Base-by-base conservation (phyloP, 2,888 invertebrate species). In the Heteromurus nitidus region DNA sequence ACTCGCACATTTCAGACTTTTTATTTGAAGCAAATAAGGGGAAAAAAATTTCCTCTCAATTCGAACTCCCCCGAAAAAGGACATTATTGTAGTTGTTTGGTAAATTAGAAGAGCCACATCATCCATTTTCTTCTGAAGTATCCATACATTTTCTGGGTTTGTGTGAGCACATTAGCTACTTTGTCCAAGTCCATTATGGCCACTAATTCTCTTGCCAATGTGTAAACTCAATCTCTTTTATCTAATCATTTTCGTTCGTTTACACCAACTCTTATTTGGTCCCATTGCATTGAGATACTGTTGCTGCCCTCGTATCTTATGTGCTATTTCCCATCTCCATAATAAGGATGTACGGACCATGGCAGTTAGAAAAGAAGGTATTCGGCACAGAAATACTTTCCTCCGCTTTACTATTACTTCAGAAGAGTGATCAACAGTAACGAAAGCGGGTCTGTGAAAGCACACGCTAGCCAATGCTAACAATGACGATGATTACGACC, bases 151-250 rank as follows among this genome's bases (percentile, higher is more conserved):
- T 47, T n/a, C n/a, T 24, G 22, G 44, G 44, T 58, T 28, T 67
- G 58, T 55, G 67, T 55, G 55, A 62, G 55, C 44, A 55, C 73
- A 74, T 68, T 62, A 77, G 77, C 83, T 82, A 72, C 70, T 36
- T 74, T 69, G 60, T 53, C 20, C 74, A 81, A 82, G 75, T 81
- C 85, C 85, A 85, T 85, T 85, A 85, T 79, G 75, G 72, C 65
- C 50, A 85, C 84, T 85, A 85, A 85, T 85, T 85, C 82, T 84
- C 82, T 72, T 80, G 80, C 80, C 76, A 80, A 83, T 83, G 80
- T 80, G 73, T 69, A 58, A 82, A 80, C 79, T 74, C 74, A 82
- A 75, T 80, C 79, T 82, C 77, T 72, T 65, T 74, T 75, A 75
- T 75, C 75, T 75, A 75, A 75, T 75, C 75, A 75, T 75, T 75